These are phyloP conservation scores for Spodoptera littoralis DNA, from an alignment of 2,888 invertebrate species.

Conservation along the genomic window DNA sequence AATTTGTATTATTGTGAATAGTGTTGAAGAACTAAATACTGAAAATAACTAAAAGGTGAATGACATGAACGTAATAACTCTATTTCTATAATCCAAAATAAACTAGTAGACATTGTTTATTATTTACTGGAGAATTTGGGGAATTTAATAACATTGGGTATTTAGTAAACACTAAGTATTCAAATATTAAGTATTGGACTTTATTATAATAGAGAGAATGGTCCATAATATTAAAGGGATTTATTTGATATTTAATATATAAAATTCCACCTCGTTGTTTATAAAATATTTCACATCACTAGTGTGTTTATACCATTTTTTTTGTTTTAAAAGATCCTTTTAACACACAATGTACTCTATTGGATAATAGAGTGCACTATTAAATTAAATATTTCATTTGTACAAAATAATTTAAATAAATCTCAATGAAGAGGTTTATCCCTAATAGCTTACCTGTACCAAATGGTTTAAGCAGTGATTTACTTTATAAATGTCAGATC, in stretches of 20 bases:
- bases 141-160: conserved; percentile 16
- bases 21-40: too few species aligned
- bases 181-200: conserved; percentile 13
- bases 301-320: too few species aligned
- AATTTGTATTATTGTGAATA: too few species aligned
- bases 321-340: too few species aligned
- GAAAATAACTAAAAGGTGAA: too few species aligned
- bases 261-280: too few species aligned
- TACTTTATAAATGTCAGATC: conserved; percentile 37
- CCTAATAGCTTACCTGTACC: conserved; percentile 13
- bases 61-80: too few species aligned
- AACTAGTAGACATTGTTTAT: not conserved
- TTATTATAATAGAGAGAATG: not conserved
- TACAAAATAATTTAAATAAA: conserved; percentile 17
- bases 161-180: conserved; percentile 6
- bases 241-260: not conserved
- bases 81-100: not conserved
- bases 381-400: conserved; percentile 6
- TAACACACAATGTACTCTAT: too few species aligned
- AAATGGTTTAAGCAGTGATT: conserved; percentile 29
- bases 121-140: conserved; percentile 3
- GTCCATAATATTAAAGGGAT: not conserved
- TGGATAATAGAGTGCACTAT: too few species aligned
- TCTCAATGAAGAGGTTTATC: conserved; percentile 23
- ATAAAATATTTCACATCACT: too few species aligned